phyloP scores from a whole-genome alignment of 2,888 invertebrate species.

The Ommatoiulus sabulosus region DNA sequence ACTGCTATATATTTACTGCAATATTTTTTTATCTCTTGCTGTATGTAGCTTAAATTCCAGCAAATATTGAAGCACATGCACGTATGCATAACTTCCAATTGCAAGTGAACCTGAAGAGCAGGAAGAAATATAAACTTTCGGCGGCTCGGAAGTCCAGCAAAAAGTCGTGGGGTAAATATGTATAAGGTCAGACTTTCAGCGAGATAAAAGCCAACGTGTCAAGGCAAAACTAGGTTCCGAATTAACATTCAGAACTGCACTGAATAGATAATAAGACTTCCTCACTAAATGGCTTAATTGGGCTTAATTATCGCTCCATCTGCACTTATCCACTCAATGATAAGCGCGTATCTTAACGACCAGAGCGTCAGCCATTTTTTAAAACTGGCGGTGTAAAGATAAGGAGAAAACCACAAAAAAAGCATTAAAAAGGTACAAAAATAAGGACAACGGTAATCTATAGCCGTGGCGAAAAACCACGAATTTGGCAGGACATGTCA shows the following conservation, averaged over 20 bases:
- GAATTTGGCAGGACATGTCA: neutral
- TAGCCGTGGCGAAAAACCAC: neutral
- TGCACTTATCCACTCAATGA: constrained; percentile 28
- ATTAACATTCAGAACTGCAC: constrained; percentile 6
- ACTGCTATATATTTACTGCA: too few species aligned
- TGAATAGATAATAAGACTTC: neutral
- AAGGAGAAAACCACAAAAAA: neutral
- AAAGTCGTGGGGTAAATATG: neutral
- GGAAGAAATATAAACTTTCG: neutral
- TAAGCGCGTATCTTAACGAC: constrained; percentile 28
- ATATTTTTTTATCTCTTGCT: too few species aligned
- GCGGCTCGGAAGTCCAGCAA: neutral
- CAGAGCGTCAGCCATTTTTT: neutral
- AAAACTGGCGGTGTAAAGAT: neutral
- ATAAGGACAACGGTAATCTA: neutral
- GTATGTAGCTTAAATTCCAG: too few species aligned
- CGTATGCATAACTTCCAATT: neutral
- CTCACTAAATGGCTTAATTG: constrained; percentile 20
- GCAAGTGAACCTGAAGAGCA: neutral
- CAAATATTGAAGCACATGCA: too few species aligned
- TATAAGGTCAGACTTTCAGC: neutral
- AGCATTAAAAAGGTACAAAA: neutral
- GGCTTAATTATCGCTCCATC: constrained; percentile 22
- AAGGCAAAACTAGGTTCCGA: neutral
- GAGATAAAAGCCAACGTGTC: constrained; percentile 6